phyloP scores from a whole-genome alignment of 2,888 invertebrate species.

The Oligia fasciuncula region DNA sequence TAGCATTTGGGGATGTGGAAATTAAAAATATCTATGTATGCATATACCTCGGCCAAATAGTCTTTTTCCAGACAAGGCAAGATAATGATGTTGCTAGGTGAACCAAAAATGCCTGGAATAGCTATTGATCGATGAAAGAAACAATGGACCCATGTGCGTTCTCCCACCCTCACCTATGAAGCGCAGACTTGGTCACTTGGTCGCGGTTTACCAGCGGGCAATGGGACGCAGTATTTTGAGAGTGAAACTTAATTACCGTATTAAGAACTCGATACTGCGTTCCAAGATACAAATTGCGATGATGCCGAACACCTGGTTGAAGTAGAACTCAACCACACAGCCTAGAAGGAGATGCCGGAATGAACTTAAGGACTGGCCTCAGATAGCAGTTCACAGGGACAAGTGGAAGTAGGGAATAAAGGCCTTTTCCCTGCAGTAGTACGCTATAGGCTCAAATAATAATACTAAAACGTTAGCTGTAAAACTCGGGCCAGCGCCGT shows the following conservation, averaged over 20 bases:
- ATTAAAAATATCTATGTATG: background rate
- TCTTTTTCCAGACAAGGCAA: background rate
- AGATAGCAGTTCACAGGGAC: background rate
- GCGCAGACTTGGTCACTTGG: background rate
- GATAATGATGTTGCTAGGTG: background rate
- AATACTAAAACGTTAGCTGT: background rate
- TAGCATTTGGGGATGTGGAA: background rate
- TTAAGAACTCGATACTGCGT: background rate
- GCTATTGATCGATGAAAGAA: background rate
- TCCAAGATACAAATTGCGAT: background rate
- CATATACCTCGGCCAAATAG: background rate
- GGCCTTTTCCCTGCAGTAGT: slow-evolving; percentile 49
- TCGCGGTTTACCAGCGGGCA: background rate
- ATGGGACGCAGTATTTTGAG: slow-evolving; percentile 10
- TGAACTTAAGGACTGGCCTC: background rate
- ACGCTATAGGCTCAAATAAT: slow-evolving; percentile 1
- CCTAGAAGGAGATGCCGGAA: background rate
- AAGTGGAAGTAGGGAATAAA: slow-evolving; percentile 89
- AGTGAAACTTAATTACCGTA: background rate
- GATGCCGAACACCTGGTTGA: background rate
- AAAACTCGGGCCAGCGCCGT: slow-evolving; percentile 66
- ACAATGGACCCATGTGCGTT: background rate
- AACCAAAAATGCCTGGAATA: background rate
- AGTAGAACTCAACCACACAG: background rate
- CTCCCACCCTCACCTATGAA: background rate